These are phyloP conservation scores for Brachyalestes nurse DNA, from an alignment of 2,797 vertebrate species.

Conservation along the genomic window DNA sequence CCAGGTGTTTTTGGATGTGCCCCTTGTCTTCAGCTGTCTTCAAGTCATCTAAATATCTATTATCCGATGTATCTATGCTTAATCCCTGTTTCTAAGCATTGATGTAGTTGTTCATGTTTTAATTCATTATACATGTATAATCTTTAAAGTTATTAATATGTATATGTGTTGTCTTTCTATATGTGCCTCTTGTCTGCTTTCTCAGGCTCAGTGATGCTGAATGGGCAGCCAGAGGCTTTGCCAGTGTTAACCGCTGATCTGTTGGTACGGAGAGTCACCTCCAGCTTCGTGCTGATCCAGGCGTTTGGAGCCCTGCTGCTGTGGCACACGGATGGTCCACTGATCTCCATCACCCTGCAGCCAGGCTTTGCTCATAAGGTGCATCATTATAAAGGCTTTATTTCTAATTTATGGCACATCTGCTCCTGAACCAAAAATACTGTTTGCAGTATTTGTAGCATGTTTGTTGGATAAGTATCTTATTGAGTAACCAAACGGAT, in stretches of 20 bases:
- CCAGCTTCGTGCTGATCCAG: slow-evolving; percentile 84
- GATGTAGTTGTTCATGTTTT: no score
- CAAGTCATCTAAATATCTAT: no score
- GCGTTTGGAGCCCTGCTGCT: slow-evolving; percentile 82
- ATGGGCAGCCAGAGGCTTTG: slow-evolving; percentile 75
- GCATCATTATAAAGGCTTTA: background rate
- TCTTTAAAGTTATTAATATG: no score
- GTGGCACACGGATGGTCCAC: slow-evolving; percentile 83
- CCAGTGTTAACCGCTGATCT: slow-evolving; percentile 80
- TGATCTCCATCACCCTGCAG: slow-evolving; percentile 82
- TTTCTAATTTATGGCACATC: background rate
- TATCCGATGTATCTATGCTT: no score
- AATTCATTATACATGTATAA: no score
- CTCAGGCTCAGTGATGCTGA: slow-evolving; percentile 80
- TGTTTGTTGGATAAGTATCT: no score
- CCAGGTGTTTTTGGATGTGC: no score
- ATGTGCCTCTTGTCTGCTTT: background rate
- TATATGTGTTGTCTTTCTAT: background rate
- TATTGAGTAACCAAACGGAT: background rate
- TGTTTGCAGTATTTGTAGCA: no score
- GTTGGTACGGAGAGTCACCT: slow-evolving; percentile 77
- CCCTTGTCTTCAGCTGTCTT: no score
- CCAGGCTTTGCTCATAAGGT: slow-evolving; percentile 87
- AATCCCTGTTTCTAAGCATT: no score
- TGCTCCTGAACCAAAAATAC: no score